These are phyloP conservation scores for Entomobrya multifasciata DNA, from an alignment of 2,888 invertebrate genomes.

Conservation along the genomic window DNA sequence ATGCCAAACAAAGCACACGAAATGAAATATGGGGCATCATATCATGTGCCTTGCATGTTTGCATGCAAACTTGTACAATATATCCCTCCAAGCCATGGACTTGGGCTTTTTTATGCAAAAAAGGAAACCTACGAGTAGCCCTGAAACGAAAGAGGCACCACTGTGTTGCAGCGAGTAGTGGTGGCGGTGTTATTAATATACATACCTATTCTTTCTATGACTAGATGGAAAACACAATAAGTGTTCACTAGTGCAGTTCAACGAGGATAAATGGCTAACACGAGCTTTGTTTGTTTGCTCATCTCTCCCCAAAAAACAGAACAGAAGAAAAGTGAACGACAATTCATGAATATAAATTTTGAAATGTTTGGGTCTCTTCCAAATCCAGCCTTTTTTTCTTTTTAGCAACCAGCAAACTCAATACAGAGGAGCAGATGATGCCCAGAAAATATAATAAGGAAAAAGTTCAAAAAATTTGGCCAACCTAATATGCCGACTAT, in stretches of 20 bases:
- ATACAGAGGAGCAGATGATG: neutral
- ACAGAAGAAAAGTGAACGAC: constrained; percentile 23
- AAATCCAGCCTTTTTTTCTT: constrained; percentile 30
- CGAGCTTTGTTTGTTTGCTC: constrained; percentile 43
- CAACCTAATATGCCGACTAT: neutral
- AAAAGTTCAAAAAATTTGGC: neutral
- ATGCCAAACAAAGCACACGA: constrained; percentile 44
- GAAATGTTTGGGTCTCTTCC: constrained; percentile 42
- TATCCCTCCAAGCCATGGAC: neutral
- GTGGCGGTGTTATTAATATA: no score
- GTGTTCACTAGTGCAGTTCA: neutral
- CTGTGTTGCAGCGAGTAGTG: no score
- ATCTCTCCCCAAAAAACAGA: neutral
- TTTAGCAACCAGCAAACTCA: no score
- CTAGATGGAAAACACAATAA: constrained; percentile 15
- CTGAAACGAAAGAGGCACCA: no score
- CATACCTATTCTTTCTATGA: no score
- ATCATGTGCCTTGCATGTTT: constrained; percentile 3
- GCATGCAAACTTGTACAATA: no score
- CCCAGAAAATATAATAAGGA: neutral
- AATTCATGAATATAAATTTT: constrained; percentile 65
- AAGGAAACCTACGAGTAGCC: no score
- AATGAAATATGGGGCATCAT: constrained; percentile 49
- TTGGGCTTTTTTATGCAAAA: neutral
- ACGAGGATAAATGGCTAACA: constrained; percentile 15